A percentile compares a stretch with the other conserved stretches of the same genome.
Evolutionary conservation across 2,113 vertebrate genomes (phyloP).

Genomic region (Fukomys damarensis): DNA sequence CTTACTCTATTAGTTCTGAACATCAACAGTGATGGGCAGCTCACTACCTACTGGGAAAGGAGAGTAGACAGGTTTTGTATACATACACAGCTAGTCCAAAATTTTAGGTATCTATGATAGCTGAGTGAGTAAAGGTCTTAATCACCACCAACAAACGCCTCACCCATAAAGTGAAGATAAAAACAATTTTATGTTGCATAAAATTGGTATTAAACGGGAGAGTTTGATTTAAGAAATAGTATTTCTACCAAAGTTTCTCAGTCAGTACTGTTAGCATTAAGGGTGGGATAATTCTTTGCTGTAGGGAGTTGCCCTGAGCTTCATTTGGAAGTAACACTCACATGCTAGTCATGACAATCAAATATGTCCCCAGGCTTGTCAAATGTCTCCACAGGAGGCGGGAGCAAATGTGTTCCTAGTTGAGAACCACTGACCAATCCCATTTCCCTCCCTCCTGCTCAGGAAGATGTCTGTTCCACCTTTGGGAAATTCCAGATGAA

Average conservation of each 20-base stretch:
- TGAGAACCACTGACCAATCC: background rate
- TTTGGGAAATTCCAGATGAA: background rate
- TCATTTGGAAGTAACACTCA: background rate
- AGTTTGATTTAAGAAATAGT: background rate
- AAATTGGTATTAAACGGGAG: background rate
- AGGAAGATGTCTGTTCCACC: background rate
- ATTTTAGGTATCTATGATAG: background rate
- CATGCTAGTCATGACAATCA: background rate
- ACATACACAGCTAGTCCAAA: background rate
- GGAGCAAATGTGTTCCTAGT: background rate
- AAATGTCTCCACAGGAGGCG: fast-evolving
- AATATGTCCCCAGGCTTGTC: background rate
- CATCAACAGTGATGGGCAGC: background rate
- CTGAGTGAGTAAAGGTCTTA: background rate
- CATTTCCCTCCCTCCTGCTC: background rate
- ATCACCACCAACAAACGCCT: background rate
- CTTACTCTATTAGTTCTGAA: background rate
- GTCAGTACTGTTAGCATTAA: background rate
- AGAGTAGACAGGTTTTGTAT: background rate
- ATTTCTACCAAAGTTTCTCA: background rate
- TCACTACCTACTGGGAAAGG: background rate
- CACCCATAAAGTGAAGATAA: background rate
- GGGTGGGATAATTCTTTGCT: background rate
- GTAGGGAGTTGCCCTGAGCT: background rate
- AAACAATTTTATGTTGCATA: background rate